phyloP scores from a whole-genome alignment of 1,140 invertebrate species.

The Papilio polyxenes region DNA sequence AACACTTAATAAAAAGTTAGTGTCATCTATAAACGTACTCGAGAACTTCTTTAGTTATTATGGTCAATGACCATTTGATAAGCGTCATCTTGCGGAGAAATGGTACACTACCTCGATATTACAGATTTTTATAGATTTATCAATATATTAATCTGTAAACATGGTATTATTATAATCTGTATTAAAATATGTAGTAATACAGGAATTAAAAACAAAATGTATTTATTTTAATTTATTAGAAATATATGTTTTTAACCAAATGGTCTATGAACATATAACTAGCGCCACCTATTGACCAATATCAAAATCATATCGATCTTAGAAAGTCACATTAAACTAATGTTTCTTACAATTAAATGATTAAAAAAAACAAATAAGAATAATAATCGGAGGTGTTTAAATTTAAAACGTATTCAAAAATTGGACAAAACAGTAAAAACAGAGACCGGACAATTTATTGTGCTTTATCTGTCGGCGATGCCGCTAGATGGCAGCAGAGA shows the following conservation, averaged over 20 bases:
- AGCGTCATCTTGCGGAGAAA: conserved; percentile 46
- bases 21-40: conserved; percentile 39
- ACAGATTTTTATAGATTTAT: conserved; percentile 1
- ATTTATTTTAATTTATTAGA: neutral
- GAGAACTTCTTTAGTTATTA: conserved; percentile 37
- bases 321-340: neutral
- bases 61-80: conserved; percentile 55
- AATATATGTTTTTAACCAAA: neutral
- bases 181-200: neutral
- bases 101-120: neutral
- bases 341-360: neutral
- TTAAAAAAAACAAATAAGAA: neutral
- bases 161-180: neutral
- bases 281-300: conserved; percentile 45
- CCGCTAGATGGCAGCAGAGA: conserved; percentile 71
- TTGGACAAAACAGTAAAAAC: conserved; percentile 51
- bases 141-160: neutral
- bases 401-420: conserved; percentile 40
- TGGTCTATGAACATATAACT: conserved; percentile 51
- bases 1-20: neutral
- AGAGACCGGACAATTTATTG: conserved; percentile 55
- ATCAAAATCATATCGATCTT: neutral
- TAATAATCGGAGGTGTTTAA: neutral
- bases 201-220: neutral
- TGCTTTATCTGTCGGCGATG: conserved; percentile 52